Percentiles rank a stretch among this genome's conserved stretches.
phyloP scores from a whole-genome alignment of 2,888 invertebrate species.

The Mamestra brassicae region DNA sequence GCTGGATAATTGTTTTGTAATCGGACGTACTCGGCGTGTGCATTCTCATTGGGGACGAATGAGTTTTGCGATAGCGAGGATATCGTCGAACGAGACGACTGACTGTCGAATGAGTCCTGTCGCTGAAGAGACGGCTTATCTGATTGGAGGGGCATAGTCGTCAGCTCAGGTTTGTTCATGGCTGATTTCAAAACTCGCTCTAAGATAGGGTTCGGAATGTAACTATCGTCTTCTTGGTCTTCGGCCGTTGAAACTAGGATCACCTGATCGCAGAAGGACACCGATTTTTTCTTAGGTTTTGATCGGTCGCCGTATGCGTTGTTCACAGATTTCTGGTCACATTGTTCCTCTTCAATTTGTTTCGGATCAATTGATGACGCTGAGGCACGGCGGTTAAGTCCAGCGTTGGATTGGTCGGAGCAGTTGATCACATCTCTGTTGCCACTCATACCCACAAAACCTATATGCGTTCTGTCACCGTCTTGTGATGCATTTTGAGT shows the following conservation, averaged over 20 bases:
- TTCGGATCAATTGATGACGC: constrained; percentile 86
- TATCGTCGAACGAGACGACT: constrained; percentile 88
- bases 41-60: constrained; percentile 77
- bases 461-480: constrained; percentile 83
- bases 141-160: constrained; percentile 87
- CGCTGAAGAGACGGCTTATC: constrained; percentile 88
- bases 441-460: constrained; percentile 84
- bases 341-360: constrained; percentile 84
- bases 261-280: constrained; percentile 98
- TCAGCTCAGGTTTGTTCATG: constrained; percentile 93
- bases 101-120: constrained; percentile 89
- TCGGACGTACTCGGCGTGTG: constrained; percentile 83
- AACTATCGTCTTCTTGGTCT: constrained; percentile 97
- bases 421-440: constrained; percentile 88
- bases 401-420: constrained; percentile 82
- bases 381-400: constrained; percentile 82
- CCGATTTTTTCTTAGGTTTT: constrained; percentile 96
- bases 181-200: constrained; percentile 96
- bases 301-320: constrained; percentile 88
- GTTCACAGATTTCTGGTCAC: constrained; percentile 80
- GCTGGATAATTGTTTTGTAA: constrained; percentile 83
- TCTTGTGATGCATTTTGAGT: constrained; percentile 77
- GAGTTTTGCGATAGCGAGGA: constrained; percentile 88
- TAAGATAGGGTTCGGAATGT: constrained; percentile 97
- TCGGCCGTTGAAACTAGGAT: constrained; percentile 98